Percentiles rank a stretch among this genome's conserved stretches.
Conservation (phyloP, 2,888 invertebrate species). For the Tenthredo notha region DNA sequence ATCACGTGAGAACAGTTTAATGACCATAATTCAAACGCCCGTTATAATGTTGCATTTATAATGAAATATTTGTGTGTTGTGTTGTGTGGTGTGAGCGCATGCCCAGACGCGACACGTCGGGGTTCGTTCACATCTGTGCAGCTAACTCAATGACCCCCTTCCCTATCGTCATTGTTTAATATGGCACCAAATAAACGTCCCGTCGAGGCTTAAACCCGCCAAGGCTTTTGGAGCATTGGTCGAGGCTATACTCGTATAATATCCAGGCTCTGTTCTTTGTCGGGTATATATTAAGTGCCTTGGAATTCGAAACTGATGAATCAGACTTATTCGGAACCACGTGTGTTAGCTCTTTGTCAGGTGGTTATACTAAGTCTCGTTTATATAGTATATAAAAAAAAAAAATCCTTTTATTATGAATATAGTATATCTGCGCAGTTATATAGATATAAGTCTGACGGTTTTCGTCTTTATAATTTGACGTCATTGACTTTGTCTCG, state of each 20-base stretch:
- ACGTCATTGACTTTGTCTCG: constrained; percentile 10
- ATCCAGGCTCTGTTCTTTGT: neutral
- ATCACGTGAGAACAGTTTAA: neutral
- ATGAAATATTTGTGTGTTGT: neutral
- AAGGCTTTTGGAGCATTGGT: constrained; percentile 19
- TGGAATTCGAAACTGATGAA: neutral
- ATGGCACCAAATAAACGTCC: constrained; percentile 8
- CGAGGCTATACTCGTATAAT: neutral
- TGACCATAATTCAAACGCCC: constrained; percentile 1
- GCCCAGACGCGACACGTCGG: neutral
- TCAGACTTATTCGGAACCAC: neutral
- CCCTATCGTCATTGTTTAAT: constrained; percentile 13
- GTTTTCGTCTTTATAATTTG: neutral
- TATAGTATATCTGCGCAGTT: neutral
- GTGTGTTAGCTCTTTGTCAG: neutral
- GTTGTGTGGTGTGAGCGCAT: neutral
- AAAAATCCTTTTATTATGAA: neutral
- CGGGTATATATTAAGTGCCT: constrained; percentile 1
- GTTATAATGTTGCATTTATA: constrained; percentile 2
- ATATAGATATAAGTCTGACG: neutral
- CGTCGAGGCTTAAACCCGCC: neutral
- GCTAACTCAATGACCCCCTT: constrained; percentile 1
- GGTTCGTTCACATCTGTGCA: constrained; percentile 15
- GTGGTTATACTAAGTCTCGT: neutral
- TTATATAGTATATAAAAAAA: neutral